Evolutionary conservation across 2,797 vertebrate genomes (phyloP).

Genomic region (Miichthys miiuy): DNA sequence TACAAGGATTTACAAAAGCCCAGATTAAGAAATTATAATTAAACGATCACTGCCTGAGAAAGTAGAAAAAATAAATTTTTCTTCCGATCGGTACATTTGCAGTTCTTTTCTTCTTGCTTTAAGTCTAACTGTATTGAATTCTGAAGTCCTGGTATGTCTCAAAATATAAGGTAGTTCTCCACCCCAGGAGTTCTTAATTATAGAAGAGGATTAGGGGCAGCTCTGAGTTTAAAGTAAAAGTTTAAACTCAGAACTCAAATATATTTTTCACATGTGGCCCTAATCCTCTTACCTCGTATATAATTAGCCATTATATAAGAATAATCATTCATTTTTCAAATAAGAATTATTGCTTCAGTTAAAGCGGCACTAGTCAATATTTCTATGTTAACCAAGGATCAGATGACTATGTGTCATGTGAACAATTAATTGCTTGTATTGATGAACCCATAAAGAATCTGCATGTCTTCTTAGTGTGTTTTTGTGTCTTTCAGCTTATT

Average conservation of each 20-base stretch:
- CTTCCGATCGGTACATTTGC: neutral
- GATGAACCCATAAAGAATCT: neutral
- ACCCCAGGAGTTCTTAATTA: neutral
- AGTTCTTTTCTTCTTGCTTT: slow-evolving; percentile 1
- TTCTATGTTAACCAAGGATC: neutral
- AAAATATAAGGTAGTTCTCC: neutral
- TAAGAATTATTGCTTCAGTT: neutral
- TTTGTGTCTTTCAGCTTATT: neutral
- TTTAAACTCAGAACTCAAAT: no score
- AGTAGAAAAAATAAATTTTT: neutral
- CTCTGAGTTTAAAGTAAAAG: no score
- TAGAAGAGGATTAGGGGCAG: no score
- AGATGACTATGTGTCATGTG: neutral
- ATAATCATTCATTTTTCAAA: neutral
- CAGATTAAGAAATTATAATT: neutral
- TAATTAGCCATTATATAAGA: neutral
- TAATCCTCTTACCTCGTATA: neutral
- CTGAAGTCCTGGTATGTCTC: neutral
- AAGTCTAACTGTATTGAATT: neutral
- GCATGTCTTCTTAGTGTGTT: neutral
- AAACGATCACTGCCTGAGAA: slow-evolving; percentile 10
- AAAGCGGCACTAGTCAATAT: neutral
- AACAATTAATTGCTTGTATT: neutral
- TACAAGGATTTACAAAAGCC: slow-evolving; percentile 22
- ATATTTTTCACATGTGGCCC: no score